Base-by-base conservation (phyloP, 37 sponge, comb jelly and placozoan species). In the Oopsacas minuta region DNA sequence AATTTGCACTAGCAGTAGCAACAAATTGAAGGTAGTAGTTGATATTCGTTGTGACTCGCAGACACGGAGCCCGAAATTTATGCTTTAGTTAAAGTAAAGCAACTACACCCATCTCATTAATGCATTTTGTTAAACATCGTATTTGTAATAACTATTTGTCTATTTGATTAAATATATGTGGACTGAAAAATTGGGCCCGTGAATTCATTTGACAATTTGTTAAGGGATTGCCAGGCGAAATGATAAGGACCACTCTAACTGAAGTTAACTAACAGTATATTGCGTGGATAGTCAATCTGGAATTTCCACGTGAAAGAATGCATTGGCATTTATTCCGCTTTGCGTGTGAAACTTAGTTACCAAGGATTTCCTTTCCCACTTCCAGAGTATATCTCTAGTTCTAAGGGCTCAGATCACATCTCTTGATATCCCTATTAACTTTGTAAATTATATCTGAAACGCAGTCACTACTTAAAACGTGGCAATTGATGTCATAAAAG, bases 101-200 rank as follows among this genome's bases (percentile, higher is more conserved):
- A 61, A 61, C 75, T 61, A 61, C 75, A 61, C 22, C 75, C 75
- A 61, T 61, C 75, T 61, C 75, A 61, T 61, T 61, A 61, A 61
- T 61, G 28, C 22, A 61, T 12, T 61, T 25, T 61, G 1, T 3
- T 61, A 61, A 61, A 61, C 75, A 61, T 22, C 12, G 12, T 46
- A n/a, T n/a, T n/a, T n/a, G n/a, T n/a, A n/a, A n/a, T n/a, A n/a
- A n/a, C n/a, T n/a, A n/a, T n/a, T n/a, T n/a, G n/a, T n/a, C n/a
- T n/a, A n/a, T n/a, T n/a, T n/a, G n/a, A n/a, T n/a, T n/a, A n/a
- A n/a, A n/a, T n/a, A n/a, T n/a, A n/a, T n/a, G n/a, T n/a, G n/a
- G n/a, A n/a, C n/a, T n/a, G n/a, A n/a, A n/a, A n/a, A n/a, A n/a
- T n/a, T n/a, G n/a, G n/a, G n/a, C n/a, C n/a, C n/a, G n/a, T n/a